Evolutionary conservation across 2,888 invertebrate species (phyloP), one percentile per base, ranked within the genome.

Genomic region (Anaspis maculata): DNA sequence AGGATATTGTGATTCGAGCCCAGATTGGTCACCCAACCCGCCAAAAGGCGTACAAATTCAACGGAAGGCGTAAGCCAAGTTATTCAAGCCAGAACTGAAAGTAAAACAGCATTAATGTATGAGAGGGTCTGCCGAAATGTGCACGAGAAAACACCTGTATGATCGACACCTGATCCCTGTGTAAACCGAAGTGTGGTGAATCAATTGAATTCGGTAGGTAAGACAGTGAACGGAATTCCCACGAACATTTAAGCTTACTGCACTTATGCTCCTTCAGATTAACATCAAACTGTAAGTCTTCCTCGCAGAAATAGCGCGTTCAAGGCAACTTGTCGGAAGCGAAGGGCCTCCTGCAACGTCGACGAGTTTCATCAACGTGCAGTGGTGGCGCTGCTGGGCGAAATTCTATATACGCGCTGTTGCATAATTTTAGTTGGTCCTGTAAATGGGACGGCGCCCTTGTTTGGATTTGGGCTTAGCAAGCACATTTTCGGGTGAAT

Each of bases 381-480:
- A 24, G 46, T 42, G 32, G 25, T 35, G 34, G 40, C 33, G 25
- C 39, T 34, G 32, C 34, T n/a, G 28, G 25, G 39, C 39, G 44
- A 41, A 48, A 43, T 39, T 38, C 44, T 43, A 46, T 9, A 19
- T 45, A 48, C 48, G 47, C 46, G 41, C 42, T 40, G 34, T 43
- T 46, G 50, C 49, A 51, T 50, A 52, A n/a, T 52, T 52, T 52
- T 46, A 48, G 45, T 42, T 42, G 30, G 44, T 39, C 37, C 44
- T 48, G 45, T 47, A 48, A 51, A 49, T 48, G 48, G 44, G 49
- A 47, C 45, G 42, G 37, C 37, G 40, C 41, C 42, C 41, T 46
- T 52, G 50, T 54, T 54, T 52, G 49, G 49, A 52, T 54, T 50
- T 44, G 41, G 39, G 52, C 49, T 54, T 52, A 49, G 48, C 42